Evolutionary conservation across 1,140 invertebrate species (phyloP).

Genomic region (Musca vetustissima): DNA sequence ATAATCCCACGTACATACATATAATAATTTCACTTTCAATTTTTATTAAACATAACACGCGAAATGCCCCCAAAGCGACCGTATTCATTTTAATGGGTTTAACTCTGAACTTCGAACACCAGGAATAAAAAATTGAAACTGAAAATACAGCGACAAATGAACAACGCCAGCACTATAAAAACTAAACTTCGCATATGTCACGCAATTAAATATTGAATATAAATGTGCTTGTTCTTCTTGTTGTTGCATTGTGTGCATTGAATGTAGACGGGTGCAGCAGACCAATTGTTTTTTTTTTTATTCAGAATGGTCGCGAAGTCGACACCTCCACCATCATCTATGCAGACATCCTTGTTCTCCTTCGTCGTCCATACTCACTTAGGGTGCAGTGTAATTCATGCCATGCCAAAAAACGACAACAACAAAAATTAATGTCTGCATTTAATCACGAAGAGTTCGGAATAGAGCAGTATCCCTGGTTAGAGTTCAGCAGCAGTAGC

Average conservation of each 20-base stretch:
- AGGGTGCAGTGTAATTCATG: background rate
- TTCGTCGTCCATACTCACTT: background rate
- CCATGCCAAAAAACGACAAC: background rate
- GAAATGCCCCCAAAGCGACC: background rate
- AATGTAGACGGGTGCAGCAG: too few species aligned
- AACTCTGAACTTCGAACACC: background rate
- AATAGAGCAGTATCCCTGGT: background rate
- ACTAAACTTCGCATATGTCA: slow-evolving; percentile 9
- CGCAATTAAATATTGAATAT: slow-evolving; percentile 1
- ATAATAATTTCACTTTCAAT: slow-evolving; percentile 6
- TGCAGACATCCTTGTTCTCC: background rate
- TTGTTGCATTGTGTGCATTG: too few species aligned
- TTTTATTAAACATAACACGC: slow-evolving; percentile 12
- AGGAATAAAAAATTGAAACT: too few species aligned
- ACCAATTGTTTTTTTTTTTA: too few species aligned
- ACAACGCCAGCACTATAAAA: background rate
- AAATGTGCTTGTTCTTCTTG: too few species aligned
- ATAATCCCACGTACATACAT: background rate
- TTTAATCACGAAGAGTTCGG: background rate
- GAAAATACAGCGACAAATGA: background rate
- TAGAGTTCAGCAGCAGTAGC: background rate
- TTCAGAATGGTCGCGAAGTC: too few species aligned
- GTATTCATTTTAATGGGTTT: slow-evolving; percentile 1
- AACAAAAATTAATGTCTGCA: background rate
- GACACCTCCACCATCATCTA: background rate